These are phyloP conservation scores for Amphiura filiformis DNA, from an alignment of 35 echinoderm and acorn worm genomes.

Conservation along the genomic window DNA sequence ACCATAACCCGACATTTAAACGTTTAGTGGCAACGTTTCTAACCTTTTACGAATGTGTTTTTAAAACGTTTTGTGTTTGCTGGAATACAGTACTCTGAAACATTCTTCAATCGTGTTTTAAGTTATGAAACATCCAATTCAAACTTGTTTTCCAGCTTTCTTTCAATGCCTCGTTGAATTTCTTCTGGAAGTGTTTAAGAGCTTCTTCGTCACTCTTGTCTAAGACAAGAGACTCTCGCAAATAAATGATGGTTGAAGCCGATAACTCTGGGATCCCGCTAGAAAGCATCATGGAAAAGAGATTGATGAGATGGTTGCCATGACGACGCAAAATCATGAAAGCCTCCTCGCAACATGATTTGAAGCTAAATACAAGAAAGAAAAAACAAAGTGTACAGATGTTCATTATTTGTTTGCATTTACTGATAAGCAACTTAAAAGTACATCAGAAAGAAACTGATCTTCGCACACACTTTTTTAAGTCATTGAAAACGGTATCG, in stretches of 20 bases:
- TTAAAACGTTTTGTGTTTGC: no score
- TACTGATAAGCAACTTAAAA: no score
- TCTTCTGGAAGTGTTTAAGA: constrained; percentile 72
- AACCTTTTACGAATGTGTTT: no score
- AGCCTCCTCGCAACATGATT: constrained; percentile 70
- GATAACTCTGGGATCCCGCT: constrained; percentile 92
- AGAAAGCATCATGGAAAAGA: constrained; percentile 99
- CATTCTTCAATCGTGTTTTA: constrained; percentile 18
- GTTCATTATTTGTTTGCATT: no score
- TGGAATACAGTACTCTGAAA: no score
- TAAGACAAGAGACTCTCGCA: constrained; percentile 68
- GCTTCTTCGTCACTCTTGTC: constrained; percentile 81
- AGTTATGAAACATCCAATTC: constrained; percentile 87
- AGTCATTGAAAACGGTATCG: no score
- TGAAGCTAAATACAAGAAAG: constrained; percentile 50
- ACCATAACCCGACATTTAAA: no score
- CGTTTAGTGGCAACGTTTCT: no score
- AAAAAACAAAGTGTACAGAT: no score
- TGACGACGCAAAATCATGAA: constrained; percentile 84
- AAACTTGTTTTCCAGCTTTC: constrained; percentile 94
- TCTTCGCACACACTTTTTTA: no score
- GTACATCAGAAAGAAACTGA: no score
- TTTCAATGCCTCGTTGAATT: constrained; percentile 95
- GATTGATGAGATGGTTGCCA: constrained; percentile 88
- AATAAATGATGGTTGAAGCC: constrained; percentile 79